Conservation (phyloP, 1,140 invertebrate species). For the Laodelphax striatellus region DNA sequence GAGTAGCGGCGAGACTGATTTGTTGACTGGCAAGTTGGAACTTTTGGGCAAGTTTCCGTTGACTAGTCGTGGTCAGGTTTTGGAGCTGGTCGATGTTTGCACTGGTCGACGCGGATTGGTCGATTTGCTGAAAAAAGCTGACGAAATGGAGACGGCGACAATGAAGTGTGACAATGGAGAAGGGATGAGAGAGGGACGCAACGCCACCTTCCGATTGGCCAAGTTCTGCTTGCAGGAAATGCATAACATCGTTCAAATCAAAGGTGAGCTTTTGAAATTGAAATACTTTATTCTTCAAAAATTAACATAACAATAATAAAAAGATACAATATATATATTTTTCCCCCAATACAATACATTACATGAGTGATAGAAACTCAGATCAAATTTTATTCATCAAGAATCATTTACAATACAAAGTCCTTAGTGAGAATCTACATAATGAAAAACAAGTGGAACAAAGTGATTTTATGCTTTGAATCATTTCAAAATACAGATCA, state of each 20-base stretch:
- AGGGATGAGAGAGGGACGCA: not conserved
- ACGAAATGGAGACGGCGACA: no score
- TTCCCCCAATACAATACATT: no score
- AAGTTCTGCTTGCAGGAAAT: conserved; percentile 54
- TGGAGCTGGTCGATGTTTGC: conserved; percentile 9
- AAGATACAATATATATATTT: no score
- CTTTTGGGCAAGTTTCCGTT: conserved; percentile 13
- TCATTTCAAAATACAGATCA: no score
- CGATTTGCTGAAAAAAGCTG: not conserved
- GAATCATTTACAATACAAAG: no score
- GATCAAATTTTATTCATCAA: no score
- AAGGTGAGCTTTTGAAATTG: not conserved
- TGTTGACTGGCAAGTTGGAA: not conserved
- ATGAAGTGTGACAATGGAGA: not conserved
- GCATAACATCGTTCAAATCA: conserved; percentile 34
- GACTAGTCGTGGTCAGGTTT: not conserved
- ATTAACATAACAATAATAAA: no score
- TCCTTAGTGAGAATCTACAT: no score
- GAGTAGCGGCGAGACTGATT: not conserved
- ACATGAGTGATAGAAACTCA: no score
- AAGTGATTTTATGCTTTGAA: no score
- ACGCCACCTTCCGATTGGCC: conserved; percentile 37
- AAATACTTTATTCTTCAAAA: no score
- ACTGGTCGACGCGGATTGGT: not conserved
- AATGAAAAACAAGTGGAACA: no score